Percentiles rank a stretch among this genome's conserved stretches.
These are phyloP conservation scores for Vulpes lagopus DNA, from an alignment of 2,113 vertebrate species.

Conservation along the genomic window DNA sequence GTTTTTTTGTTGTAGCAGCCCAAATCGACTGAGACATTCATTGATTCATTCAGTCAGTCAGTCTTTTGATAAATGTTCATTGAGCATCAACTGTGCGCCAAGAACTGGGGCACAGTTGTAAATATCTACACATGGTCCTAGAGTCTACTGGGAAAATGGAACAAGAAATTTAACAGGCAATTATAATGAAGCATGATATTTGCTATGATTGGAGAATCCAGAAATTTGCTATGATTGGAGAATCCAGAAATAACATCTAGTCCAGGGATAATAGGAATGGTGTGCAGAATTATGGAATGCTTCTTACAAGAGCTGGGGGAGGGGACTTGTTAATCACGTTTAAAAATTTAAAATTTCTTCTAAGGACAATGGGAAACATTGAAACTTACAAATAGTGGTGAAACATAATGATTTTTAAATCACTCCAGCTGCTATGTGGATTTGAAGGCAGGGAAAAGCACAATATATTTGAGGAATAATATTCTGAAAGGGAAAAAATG, in stretches of 20 bases:
- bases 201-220: not conserved
- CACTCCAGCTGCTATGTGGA: not conserved
- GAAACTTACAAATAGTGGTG: not conserved
- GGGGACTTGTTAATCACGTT: not conserved
- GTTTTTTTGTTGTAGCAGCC: not conserved
- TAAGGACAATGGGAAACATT: not conserved
- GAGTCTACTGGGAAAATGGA: not conserved
- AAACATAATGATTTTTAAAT: slow-evolving; percentile 12
- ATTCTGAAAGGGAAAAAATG: not conserved
- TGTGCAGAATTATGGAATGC: not conserved
- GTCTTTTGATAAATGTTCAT: slow-evolving; percentile 5
- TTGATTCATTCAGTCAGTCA: not conserved
- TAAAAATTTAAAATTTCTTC: slow-evolving; percentile 12
- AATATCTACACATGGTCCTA: not conserved
- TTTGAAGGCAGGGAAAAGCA: slow-evolving; percentile 26
- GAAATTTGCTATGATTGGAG: not conserved
- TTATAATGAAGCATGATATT: not conserved
- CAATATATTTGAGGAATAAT: not conserved
- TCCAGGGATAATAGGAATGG: not conserved
- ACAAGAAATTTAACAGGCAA: not conserved
- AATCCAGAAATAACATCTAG: not conserved
- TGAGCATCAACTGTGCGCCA: not conserved
- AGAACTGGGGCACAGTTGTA: not conserved
- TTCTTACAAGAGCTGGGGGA: not conserved
- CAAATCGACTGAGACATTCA: not conserved